Evolutionary conservation across 2,797 vertebrate genomes (phyloP).

Genomic region (Loris lydekkerianus): DNA sequence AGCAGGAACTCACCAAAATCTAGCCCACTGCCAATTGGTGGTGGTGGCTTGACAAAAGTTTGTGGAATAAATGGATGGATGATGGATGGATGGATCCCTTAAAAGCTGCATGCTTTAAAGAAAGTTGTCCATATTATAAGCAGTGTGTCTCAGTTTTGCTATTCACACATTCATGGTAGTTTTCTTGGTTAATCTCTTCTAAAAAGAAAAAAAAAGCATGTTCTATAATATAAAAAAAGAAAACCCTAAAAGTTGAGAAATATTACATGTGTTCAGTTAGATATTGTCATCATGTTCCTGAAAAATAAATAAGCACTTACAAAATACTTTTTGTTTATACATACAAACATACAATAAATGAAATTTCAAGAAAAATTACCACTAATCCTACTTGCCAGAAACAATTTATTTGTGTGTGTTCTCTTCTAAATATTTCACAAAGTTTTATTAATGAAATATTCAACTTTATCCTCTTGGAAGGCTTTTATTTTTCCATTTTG

Average conservation of each 20-base stretch:
- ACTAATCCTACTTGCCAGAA: background rate
- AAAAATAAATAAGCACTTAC: slow-evolving; percentile 19
- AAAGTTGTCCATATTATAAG: background rate
- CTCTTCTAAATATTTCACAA: slow-evolving; percentile 54
- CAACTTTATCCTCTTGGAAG: background rate
- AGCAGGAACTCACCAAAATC: background rate
- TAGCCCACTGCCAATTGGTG: background rate
- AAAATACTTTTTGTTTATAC: background rate
- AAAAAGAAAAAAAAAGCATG: background rate
- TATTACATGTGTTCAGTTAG: background rate
- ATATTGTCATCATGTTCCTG: background rate
- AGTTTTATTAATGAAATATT: slow-evolving; percentile 42
- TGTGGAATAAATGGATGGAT: background rate
- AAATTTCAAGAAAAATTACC: slow-evolving; percentile 22
- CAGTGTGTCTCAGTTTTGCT: background rate
- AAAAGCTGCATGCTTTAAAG: slow-evolving; percentile 6
- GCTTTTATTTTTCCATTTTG: slow-evolving; percentile 53
- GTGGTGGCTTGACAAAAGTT: background rate
- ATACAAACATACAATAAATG: background rate
- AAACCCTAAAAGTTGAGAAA: background rate
- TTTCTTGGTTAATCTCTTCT: background rate
- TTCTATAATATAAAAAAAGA: background rate
- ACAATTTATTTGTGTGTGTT: slow-evolving; percentile 23
- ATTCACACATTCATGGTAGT: background rate
- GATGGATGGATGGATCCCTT: background rate